A percentile compares a stretch with the other conserved stretches of the same genome.
These are phyloP conservation scores for Mesorhabditis spiculigera DNA, from an alignment of 2,888 invertebrate species.

Conservation along the genomic window DNA sequence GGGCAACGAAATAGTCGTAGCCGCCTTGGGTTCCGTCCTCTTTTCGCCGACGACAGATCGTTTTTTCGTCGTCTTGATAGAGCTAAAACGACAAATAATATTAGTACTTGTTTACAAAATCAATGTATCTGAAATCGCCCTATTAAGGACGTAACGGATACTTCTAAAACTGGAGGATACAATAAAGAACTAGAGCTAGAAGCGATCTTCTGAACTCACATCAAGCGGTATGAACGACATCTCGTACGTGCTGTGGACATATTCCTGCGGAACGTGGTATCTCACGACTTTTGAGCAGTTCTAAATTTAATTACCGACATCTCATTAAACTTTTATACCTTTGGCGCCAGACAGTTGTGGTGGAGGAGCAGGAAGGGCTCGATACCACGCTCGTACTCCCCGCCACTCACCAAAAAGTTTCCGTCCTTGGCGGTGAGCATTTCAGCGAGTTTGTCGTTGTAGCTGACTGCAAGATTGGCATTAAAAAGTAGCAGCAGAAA, in stretches of 20 bases:
- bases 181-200: no score
- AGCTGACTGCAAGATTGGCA: neutral
- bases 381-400: neutral
- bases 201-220: no score
- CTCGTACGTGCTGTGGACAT: neutral
- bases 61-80: no score
- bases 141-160: no score
- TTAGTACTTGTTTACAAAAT: no score
- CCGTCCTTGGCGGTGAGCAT: neutral
- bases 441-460: neutral
- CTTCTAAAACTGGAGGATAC: no score
- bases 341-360: constrained; percentile 6
- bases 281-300: neutral
- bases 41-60: no score
- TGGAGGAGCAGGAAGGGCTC: constrained; percentile 5
- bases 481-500: neutral
- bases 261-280: neutral
- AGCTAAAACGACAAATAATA: no score
- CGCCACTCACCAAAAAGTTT: neutral
- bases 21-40: no score
- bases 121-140: no score
- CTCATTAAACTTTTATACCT: neutral
- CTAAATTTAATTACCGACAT: neutral
- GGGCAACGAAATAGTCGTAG: no score
- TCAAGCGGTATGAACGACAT: neutral